phyloP scores from a whole-genome alignment of 2,113 vertebrate species.

The Phylloscopus whistleri region DNA sequence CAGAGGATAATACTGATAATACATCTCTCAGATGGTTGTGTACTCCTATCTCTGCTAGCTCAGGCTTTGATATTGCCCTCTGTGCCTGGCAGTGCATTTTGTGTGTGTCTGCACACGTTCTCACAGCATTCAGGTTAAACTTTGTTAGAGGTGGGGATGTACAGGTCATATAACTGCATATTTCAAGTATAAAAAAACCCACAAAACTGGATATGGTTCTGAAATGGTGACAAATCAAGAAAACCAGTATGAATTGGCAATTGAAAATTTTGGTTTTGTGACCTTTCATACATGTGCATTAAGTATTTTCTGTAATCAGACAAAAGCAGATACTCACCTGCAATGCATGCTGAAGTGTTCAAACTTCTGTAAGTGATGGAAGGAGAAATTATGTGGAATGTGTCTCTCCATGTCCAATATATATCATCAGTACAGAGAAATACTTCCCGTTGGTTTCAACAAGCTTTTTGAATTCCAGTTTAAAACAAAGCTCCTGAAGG shows the following conservation, averaged over 20 bases:
- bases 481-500: not conserved
- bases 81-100: not conserved
- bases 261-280: not conserved
- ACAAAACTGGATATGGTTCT: not conserved
- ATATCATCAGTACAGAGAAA: not conserved
- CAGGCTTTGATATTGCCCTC: not conserved
- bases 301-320: not conserved
- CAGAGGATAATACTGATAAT: not conserved
- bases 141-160: not conserved
- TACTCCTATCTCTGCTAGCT: not conserved
- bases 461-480: not conserved
- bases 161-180: not conserved
- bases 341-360: not conserved
- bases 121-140: not conserved
- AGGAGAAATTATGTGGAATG: not conserved
- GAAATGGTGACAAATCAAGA: not conserved
- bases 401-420: not conserved
- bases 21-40: not conserved
- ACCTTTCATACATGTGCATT: not conserved
- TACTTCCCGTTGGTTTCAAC: not conserved
- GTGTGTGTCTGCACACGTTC: rapidly evolving
- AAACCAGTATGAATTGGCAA: not conserved
- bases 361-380: not conserved
- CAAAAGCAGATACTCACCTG: not conserved
- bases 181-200: not conserved